phyloP scores from a whole-genome alignment of 1,140 invertebrate species.

The Diorhabda sublineata region DNA sequence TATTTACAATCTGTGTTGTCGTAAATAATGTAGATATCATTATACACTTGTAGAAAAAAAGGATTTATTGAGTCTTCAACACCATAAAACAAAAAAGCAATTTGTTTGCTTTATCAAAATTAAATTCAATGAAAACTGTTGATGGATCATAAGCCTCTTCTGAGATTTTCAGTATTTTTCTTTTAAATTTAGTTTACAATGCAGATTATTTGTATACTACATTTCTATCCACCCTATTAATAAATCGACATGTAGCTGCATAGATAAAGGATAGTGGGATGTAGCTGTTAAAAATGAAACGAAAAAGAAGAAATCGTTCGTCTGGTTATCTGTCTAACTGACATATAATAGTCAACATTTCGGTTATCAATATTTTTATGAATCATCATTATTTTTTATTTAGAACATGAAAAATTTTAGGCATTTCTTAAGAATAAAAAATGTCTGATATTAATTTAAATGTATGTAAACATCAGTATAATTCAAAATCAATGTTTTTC shows the following conservation, averaged over 20 bases:
- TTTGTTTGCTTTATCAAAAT: too few species aligned
- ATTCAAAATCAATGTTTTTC: not conserved
- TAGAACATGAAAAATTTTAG: conserved; percentile 10
- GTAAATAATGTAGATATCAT: too few species aligned
- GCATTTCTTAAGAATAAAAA: conserved; percentile 7
- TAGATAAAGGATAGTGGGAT: too few species aligned
- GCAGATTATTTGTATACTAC: not conserved
- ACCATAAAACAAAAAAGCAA: too few species aligned
- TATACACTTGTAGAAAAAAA: too few species aligned
- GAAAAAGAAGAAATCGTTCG: not conserved
- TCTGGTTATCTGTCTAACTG: not conserved
- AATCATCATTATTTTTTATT: conserved; percentile 14
- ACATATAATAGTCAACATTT: too few species aligned
- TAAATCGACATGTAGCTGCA: not conserved
- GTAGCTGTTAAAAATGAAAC: not conserved
- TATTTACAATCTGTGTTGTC: too few species aligned
- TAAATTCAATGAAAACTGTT: too few species aligned
- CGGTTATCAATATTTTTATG: not conserved
- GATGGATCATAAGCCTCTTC: too few species aligned
- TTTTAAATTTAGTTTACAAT: not conserved
- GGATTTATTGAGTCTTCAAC: too few species aligned
- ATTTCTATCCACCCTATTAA: not conserved
- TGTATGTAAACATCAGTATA: conserved; percentile 9
- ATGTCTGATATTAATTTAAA: conserved; percentile 26
- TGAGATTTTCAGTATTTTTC: too few species aligned